phyloP scores from a whole-genome alignment of 2,888 invertebrate genomes.

The Ichneumoninae sp. region DNA sequence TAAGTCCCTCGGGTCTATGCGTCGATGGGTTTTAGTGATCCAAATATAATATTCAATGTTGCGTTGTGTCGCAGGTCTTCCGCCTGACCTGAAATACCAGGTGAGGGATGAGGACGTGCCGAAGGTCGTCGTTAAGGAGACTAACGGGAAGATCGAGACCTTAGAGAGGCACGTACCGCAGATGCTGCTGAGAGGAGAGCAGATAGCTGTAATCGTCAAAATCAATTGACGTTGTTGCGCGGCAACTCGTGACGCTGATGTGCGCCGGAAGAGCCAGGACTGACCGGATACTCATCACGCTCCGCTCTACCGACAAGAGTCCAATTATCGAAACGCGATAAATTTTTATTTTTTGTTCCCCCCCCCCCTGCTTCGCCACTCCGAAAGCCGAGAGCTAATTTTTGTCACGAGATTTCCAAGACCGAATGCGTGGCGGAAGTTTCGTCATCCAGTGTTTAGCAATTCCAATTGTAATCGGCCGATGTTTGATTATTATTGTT shows the following conservation, averaged over 20 bases:
- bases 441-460: slow-evolving; percentile 3
- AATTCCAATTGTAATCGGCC: not conserved
- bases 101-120: slow-evolving; percentile 86
- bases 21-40: not conserved
- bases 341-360: not conserved
- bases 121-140: slow-evolving; percentile 86
- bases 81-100: slow-evolving; percentile 76
- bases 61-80: slow-evolving; percentile 67
- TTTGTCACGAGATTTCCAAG: not conserved
- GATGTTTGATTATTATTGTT: slow-evolving; percentile 2
- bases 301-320: not conserved
- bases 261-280: not conserved
- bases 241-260: not conserved
- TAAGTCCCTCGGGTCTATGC: not conserved
- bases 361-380: not conserved
- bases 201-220: slow-evolving; percentile 87
- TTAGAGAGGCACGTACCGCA: slow-evolving; percentile 89
- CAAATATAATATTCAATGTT: slow-evolving; percentile 13
- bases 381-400: not conserved
- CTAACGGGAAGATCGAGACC: slow-evolving; percentile 88
- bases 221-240: slow-evolving; percentile 71
- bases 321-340: not conserved
- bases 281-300: not conserved
- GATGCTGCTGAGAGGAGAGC: slow-evolving; percentile 91
- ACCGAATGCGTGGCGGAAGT: slow-evolving; percentile 7